Base-by-base conservation (phyloP, 2,113 vertebrate genomes). In the Ammodytes dubius region DNA sequence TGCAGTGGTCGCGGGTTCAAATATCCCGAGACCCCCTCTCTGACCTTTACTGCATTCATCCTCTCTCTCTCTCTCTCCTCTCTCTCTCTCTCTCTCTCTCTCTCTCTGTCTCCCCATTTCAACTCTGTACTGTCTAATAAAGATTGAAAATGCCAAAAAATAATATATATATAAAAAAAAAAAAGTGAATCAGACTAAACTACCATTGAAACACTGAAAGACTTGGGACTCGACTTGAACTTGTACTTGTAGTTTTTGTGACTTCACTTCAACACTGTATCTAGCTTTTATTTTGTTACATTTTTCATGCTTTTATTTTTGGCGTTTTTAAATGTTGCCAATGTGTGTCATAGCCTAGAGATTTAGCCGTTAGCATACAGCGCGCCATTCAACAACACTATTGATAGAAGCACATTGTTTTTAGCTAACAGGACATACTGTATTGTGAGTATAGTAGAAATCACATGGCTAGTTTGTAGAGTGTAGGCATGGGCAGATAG, bases 301-400 rank as follows among this genome's bases (percentile, higher is more conserved):
- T 58, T 67, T 65, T 75, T 77, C 77, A 83, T 85, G 81, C 81
- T 74, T 72, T 27, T 27, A 27, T 27, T 27, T 27, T 66, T 46
- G 58, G 35, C 42, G 13, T 82, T 52, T 82, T 52, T 80, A 66
- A 63, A 70, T 70, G 72, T 90, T 75, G 85, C 75, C 83, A 66
- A 50, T 71, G 80, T 81, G 81, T 81, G 81, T 85, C 84, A 74
- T 50, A 53, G 84, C 70, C 66, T 88, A 80, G 77, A 72, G 60
- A 82, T 39, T 81, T 67, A 77, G 78, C 82, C 87, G 43, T 60
- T 35, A 82, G 85, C 81, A 43, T 39, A 69, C 60, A 77, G 81
- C 81, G 72, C 27, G 88, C 83, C 88, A 82, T 90, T 81, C 60
- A 27, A 27, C 67, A 81, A 69, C 78, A 74, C 81, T 63, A 76